Percentiles rank a stretch among this genome's conserved stretches.
Evolutionary conservation across 2,113 vertebrate genomes (phyloP).

Genomic region (Grammomys surdaster): DNA sequence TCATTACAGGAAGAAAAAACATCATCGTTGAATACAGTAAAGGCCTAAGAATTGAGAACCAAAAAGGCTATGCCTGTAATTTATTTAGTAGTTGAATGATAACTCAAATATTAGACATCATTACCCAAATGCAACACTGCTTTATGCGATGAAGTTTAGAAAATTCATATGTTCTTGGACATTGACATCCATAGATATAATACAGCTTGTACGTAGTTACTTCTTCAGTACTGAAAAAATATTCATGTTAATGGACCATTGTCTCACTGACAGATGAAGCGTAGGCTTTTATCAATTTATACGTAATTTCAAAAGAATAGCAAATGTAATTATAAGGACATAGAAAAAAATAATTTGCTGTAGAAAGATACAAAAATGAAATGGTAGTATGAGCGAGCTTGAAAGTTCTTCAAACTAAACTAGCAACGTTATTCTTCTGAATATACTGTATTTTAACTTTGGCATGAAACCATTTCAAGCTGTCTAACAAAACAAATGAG

Average conservation of each 20-base stretch:
- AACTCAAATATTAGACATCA: slow-evolving; percentile 21
- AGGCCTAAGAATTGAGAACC: not conserved
- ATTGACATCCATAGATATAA: not conserved
- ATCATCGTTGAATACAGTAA: not conserved
- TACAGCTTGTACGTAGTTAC: not conserved
- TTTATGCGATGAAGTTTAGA: not conserved
- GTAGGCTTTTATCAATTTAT: not conserved
- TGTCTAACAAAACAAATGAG: slow-evolving; percentile 82
- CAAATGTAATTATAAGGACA: slow-evolving; percentile 70
- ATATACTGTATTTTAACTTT: slow-evolving; percentile 83
- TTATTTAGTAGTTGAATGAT: not conserved
- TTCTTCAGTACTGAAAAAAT: slow-evolving; percentile 21
- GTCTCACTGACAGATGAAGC: slow-evolving; percentile 14
- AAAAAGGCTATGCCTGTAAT: not conserved
- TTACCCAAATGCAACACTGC: not conserved
- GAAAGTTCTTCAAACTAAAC: slow-evolving; percentile 77
- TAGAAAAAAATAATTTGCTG: slow-evolving; percentile 65
- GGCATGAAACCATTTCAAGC: slow-evolving; percentile 77
- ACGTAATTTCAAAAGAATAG: slow-evolving; percentile 58
- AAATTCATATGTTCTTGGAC: not conserved
- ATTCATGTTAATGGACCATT: not conserved
- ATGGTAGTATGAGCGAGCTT: slow-evolving; percentile 67
- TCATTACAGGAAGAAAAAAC: not conserved
- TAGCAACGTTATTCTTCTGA: slow-evolving; percentile 78
- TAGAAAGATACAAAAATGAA: slow-evolving; percentile 59